Conservation (phyloP, 2,113 vertebrate genomes). For the Tragelaphus buxtoni region DNA sequence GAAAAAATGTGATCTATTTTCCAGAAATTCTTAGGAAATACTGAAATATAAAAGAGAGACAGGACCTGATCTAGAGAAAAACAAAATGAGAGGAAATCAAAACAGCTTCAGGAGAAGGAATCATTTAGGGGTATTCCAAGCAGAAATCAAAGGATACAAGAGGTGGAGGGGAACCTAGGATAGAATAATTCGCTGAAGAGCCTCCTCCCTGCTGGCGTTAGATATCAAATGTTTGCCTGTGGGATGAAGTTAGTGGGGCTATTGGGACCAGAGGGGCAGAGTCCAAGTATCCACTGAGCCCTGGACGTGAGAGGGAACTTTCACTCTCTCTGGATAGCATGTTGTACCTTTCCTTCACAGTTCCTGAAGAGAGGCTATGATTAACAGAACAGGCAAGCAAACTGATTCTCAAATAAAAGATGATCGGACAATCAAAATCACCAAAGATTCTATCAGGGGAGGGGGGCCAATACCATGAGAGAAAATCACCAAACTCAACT, state of each 20-base stretch:
- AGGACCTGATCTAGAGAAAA: neutral
- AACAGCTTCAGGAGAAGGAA: neutral
- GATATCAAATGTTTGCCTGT: neutral
- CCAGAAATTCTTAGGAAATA: slow-evolving; percentile 4
- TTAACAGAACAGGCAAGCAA: neutral
- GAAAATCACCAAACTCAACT: neutral
- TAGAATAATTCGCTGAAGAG: neutral
- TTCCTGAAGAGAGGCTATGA: neutral
- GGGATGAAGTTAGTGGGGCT: neutral
- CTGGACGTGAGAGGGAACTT: neutral
- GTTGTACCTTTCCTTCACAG: neutral
- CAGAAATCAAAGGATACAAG: neutral
- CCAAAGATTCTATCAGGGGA: neutral
- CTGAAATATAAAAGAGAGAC: neutral
- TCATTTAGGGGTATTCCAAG: neutral
- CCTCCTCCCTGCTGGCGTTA: neutral
- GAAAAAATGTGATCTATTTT: neutral
- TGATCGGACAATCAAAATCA: neutral
- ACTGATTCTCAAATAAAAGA: neutral
- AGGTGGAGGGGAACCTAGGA: neutral
- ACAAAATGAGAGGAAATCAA: neutral
- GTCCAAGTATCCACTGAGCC: neutral
- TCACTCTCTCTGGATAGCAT: neutral
- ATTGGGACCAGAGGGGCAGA: neutral
- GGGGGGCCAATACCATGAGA: neutral